Evolutionary conservation across 2,888 invertebrate genomes (phyloP).

Genomic region (Capitulum mitella): DNA sequence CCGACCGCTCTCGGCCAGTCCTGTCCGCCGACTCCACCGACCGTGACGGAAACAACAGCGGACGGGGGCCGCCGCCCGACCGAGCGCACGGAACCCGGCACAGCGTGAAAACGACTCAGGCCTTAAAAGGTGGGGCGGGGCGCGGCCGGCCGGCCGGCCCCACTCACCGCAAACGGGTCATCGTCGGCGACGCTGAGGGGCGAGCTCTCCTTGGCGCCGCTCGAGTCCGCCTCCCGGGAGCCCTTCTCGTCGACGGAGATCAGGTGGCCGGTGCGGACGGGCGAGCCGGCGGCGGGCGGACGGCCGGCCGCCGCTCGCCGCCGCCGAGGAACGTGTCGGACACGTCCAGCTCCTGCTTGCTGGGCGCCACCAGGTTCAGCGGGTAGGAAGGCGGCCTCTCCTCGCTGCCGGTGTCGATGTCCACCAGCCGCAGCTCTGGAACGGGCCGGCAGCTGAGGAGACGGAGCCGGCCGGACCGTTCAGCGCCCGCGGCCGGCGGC

Average conservation of each 20-base stretch:
- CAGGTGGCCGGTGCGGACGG: not conserved
- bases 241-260: not conserved
- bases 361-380: not conserved
- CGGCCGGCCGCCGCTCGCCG: not conserved
- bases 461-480: no score
- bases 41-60: no score
- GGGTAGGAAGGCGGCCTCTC: not conserved
- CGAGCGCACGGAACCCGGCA: not conserved
- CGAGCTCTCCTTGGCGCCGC: not conserved
- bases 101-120: not conserved
- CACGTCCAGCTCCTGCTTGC: not conserved
- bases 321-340: not conserved
- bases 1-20: no score
- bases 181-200: not conserved
- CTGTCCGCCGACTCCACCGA: no score
- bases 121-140: not conserved
- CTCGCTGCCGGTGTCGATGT: slow-evolving; percentile 5
- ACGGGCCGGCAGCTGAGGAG: no score
- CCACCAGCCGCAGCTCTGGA: not conserved
- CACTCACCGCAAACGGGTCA: not conserved
- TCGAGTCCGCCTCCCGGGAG: not conserved
- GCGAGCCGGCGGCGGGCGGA: not conserved
- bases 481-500: no score
- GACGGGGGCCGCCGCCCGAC: not conserved
- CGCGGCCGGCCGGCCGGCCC: not conserved